Percentiles rank a stretch among this genome's conserved stretches.
Conservation (phyloP, 2,888 invertebrate species). For the Diloba caeruleocephala region DNA sequence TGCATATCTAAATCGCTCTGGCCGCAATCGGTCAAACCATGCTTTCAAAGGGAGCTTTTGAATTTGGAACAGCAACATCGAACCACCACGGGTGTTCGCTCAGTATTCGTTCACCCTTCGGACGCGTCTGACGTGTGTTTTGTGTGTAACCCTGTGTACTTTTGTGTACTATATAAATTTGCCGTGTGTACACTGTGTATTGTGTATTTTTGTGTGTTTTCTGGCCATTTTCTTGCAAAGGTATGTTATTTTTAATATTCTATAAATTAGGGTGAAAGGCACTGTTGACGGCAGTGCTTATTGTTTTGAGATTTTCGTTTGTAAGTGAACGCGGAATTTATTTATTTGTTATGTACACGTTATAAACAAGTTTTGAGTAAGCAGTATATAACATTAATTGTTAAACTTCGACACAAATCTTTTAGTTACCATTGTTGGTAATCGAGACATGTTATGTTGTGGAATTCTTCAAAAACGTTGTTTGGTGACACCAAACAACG, state of each 20-base stretch:
- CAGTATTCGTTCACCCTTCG: slow-evolving; percentile 42
- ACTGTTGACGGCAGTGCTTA: neutral
- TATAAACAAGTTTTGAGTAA: slow-evolving; percentile 12
- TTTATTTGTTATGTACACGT: slow-evolving; percentile 20
- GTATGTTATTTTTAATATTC: slow-evolving; percentile 22
- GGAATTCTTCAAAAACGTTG: neutral
- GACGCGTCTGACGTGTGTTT: slow-evolving; percentile 29
- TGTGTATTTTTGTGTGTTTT: slow-evolving; percentile 40
- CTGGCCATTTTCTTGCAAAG: slow-evolving; percentile 36
- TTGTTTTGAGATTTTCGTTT: slow-evolving; percentile 24
- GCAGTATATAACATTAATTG: neutral
- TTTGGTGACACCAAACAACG: slow-evolving; percentile 14
- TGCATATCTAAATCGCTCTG: neutral
- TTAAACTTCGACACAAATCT: neutral
- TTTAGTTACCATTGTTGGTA: neutral
- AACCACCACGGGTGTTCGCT: slow-evolving; percentile 29
- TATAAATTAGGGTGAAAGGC: neutral
- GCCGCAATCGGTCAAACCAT: slow-evolving; percentile 6
- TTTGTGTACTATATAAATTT: slow-evolving; percentile 47
- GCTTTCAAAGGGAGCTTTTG: slow-evolving; percentile 48
- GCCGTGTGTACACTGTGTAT: slow-evolving; percentile 45
- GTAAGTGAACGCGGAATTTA: slow-evolving; percentile 4
- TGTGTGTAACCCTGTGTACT: slow-evolving; percentile 33
- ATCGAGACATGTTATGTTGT: neutral
- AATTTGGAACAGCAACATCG: slow-evolving; percentile 30